phyloP scores from a whole-genome alignment of 2,113 vertebrate genomes.

The Riparia riparia region DNA sequence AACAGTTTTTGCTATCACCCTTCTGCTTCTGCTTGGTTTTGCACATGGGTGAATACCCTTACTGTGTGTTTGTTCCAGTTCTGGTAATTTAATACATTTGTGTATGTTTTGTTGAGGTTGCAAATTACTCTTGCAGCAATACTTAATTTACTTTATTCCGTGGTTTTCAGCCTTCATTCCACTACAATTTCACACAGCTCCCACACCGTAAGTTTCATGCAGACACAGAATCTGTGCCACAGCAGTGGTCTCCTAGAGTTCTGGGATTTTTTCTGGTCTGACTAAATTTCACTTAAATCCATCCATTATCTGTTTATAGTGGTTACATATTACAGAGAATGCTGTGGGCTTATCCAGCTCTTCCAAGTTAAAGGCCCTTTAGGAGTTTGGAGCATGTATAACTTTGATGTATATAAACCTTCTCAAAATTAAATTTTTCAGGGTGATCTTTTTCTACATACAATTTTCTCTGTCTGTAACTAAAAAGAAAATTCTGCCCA shows the following conservation, averaged over 20 bases:
- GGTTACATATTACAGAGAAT: conserved; percentile 1
- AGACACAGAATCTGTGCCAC: not conserved
- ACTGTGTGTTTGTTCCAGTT: conserved; percentile 13
- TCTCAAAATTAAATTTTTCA: conserved; percentile 52
- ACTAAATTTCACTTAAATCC: conserved; percentile 48
- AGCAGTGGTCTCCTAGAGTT: not conserved
- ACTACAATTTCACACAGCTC: conserved; percentile 7
- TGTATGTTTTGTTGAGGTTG: conserved; percentile 18
- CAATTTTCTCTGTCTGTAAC: conserved; percentile 39
- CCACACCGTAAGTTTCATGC: not conserved
- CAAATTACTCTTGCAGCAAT: conserved; percentile 28
- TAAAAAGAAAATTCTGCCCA: conserved; percentile 39
- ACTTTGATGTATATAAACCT: conserved; percentile 23
- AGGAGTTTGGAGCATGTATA: not conserved
- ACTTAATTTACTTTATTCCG: conserved; percentile 30
- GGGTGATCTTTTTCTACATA: conserved; percentile 13
- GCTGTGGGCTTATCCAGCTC: conserved; percentile 7
- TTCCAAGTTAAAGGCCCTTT: conserved; percentile 31
- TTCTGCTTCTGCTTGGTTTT: conserved; percentile 22
- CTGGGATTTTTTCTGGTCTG: not conserved
- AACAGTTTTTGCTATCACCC: not conserved
- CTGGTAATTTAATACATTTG: conserved; percentile 52
- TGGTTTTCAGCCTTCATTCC: conserved; percentile 37
- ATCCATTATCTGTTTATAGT: conserved; percentile 24
- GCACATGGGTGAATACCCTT: not conserved